phyloP scores from a whole-genome alignment of 64 coral and sea anemone genomes.

The Acropora tenuis region DNA sequence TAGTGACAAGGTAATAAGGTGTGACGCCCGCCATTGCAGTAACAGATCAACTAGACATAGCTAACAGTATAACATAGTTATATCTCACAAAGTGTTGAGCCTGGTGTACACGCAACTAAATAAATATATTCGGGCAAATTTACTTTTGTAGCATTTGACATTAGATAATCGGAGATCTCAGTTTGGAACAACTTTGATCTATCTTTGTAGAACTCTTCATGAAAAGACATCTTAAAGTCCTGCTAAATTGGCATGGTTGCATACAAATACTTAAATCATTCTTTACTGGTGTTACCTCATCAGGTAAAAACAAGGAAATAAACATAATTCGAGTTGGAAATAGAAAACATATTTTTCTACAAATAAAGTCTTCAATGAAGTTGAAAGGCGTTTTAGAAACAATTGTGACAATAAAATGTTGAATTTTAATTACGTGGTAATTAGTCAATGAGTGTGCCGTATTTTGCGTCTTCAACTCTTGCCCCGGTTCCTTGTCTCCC shows the following conservation, averaged over 20 bases:
- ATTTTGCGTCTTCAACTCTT: neutral
- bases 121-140: constrained; percentile 12
- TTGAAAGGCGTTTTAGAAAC: constrained; percentile 44
- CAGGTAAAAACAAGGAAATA: neutral
- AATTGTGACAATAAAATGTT: constrained; percentile 51
- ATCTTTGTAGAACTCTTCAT: neutral
- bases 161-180: neutral
- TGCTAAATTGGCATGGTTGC: neutral
- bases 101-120: neutral
- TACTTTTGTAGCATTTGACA: constrained; percentile 8
- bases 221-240: neutral
- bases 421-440: constrained; percentile 32
- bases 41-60: neutral
- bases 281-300: neutral
- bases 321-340: neutral
- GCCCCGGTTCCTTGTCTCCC: neutral
- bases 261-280: neutral
- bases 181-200: neutral
- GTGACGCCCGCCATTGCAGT: neutral
- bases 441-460: neutral
- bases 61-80: neutral
- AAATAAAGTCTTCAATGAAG: constrained; percentile 37
- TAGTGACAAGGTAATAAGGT: neutral
- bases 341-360: constrained; percentile 45
- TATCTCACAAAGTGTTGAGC: neutral